Conservation (phyloP, 2,113 vertebrate genomes). For the Australoheros scitulus region DNA sequence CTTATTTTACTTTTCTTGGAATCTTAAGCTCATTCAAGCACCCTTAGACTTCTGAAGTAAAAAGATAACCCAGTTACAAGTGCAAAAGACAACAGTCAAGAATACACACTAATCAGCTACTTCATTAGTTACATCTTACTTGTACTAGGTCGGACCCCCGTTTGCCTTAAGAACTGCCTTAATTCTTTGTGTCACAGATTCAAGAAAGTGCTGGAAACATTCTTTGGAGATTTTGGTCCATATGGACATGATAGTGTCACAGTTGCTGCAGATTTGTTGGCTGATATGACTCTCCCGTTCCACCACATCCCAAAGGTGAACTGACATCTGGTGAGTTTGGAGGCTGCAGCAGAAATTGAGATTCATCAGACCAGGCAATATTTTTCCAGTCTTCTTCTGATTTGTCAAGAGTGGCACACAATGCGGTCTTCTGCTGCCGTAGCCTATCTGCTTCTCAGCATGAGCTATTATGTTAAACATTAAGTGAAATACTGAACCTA, state of each 20-base stretch:
- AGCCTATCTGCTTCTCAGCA: not conserved
- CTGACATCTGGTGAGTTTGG: not conserved
- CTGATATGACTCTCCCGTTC: not conserved
- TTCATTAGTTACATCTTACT: not conserved
- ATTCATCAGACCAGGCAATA: too few relatives aligned
- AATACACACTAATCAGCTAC: not conserved
- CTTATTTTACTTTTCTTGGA: constrained; percentile 28
- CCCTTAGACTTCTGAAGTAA: constrained; percentile 21
- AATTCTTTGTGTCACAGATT: not conserved
- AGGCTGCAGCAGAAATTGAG: too few relatives aligned
- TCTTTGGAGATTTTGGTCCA: not conserved
- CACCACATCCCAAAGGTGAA: not conserved
- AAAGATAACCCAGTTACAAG: not conserved
- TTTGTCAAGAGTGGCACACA: too few relatives aligned
- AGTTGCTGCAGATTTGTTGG: not conserved
- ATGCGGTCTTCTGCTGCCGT: too few relatives aligned
- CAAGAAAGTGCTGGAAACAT: not conserved
- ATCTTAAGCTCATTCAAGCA: constrained; percentile 31
- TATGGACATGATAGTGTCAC: not conserved
- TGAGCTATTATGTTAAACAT: not conserved
- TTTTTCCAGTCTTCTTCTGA: too few relatives aligned
- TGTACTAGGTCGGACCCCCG: not conserved
- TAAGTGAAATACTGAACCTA: not conserved
- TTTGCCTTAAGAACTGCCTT: too few relatives aligned
- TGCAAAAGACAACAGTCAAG: not conserved